Conservation (phyloP, 2,797 vertebrate genomes). For the Manis crassicaudata region DNA sequence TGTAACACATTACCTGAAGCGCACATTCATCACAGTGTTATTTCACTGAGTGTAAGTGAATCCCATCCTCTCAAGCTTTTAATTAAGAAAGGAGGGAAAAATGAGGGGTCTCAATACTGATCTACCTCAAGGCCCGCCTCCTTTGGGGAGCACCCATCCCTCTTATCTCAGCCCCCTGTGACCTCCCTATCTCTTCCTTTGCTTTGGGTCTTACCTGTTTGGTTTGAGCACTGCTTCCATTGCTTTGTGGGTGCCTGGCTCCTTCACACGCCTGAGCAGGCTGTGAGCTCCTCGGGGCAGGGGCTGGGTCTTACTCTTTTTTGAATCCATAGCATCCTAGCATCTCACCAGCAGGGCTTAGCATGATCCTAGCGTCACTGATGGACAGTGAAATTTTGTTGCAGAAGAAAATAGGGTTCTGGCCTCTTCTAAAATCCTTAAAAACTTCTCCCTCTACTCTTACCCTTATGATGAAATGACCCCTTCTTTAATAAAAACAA, state of each 20-base stretch:
- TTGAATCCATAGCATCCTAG: not conserved
- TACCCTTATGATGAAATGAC: not conserved
- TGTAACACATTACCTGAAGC: no score
- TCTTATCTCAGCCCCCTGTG: not conserved
- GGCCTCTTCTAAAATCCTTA: not conserved
- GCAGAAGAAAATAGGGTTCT: not conserved
- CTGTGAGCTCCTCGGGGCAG: not conserved
- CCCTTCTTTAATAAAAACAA: not conserved
- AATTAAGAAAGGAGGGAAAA: not conserved
- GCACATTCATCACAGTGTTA: no score
- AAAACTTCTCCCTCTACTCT: not conserved
- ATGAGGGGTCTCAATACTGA: not conserved
- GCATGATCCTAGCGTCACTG: not conserved
- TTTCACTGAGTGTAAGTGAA: no score
- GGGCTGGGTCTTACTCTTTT: not conserved
- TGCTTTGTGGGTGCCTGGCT: not conserved
- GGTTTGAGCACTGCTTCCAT: rapidly evolving
- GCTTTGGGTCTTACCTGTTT: not conserved
- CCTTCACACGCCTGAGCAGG: not conserved
- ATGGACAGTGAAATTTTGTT: not conserved
- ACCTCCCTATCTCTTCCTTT: not conserved
- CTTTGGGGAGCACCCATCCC: not conserved
- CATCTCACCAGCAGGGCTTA: not conserved
- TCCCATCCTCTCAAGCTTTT: no score
- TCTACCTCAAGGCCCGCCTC: not conserved